These are phyloP conservation scores for Lagopus muta DNA, from an alignment of 2,113 vertebrate genomes.

Conservation along the genomic window DNA sequence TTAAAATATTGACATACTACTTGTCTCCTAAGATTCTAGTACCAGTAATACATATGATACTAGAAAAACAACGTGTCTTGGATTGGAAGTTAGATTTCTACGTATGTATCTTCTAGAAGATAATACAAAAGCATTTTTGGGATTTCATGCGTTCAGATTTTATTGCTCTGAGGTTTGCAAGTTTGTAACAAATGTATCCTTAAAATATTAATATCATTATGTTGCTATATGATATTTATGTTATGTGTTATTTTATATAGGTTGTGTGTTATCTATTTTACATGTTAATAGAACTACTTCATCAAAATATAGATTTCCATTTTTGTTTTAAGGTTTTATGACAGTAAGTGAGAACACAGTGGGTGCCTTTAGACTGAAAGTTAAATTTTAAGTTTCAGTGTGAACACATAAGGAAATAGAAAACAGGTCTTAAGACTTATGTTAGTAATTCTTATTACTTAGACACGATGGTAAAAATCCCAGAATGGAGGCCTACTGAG, in stretches of 20 bases:
- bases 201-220: background rate
- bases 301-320: background rate
- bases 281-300: background rate
- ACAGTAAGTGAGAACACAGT: background rate
- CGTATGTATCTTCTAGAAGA: too few species aligned
- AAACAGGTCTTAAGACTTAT: fast-evolving
- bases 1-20: background rate
- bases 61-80: too few species aligned
- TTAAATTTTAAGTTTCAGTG: background rate
- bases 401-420: background rate
- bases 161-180: background rate
- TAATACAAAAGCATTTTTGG: background rate
- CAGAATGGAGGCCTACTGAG: background rate
- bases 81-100: too few species aligned
- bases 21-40: background rate
- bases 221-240: background rate
- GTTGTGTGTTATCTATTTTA: too few species aligned
- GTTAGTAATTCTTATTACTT: background rate
- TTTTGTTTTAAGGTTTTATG: background rate
- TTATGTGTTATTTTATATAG: too few species aligned
- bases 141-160: background rate
- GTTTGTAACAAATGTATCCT: background rate
- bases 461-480: background rate
- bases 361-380: background rate
- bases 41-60: background rate